Conservation (phyloP, 2,113 vertebrate species). For the Chaetops frenatus region DNA sequence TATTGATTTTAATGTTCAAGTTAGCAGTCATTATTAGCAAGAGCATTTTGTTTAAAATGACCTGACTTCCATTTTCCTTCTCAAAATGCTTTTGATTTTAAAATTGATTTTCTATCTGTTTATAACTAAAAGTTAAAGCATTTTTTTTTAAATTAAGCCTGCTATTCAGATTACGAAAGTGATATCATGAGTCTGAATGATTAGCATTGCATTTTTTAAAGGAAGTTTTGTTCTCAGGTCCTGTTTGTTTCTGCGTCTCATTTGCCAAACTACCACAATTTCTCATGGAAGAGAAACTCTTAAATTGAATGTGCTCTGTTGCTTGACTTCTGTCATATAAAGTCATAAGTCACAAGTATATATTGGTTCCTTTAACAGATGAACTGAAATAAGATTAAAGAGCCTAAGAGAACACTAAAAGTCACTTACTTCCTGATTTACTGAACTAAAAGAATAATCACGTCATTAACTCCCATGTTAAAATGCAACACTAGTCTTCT, state of each 20-base stretch:
- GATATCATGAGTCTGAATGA: background rate
- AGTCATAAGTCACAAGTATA: background rate
- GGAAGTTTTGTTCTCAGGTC: background rate
- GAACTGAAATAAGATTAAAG: background rate
- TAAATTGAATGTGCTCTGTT: background rate
- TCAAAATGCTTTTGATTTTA: background rate
- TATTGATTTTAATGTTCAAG: background rate
- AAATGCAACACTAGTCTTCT: background rate
- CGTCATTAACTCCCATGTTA: background rate
- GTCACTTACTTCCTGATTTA: background rate
- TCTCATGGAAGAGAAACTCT: background rate
- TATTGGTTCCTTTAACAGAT: background rate
- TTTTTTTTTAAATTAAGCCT: background rate
- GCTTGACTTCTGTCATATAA: background rate
- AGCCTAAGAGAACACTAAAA: background rate
- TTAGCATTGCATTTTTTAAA: background rate
- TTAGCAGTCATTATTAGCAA: background rate
- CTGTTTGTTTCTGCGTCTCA: background rate
- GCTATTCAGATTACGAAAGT: background rate
- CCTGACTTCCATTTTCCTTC: background rate
- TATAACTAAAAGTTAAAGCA: background rate
- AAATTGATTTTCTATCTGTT: background rate
- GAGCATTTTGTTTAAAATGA: background rate
- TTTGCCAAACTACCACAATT: background rate
- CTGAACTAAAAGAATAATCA: background rate